Evolutionary conservation across 2,888 invertebrate species (phyloP).

Genomic region (Ormyrus labotus): DNA sequence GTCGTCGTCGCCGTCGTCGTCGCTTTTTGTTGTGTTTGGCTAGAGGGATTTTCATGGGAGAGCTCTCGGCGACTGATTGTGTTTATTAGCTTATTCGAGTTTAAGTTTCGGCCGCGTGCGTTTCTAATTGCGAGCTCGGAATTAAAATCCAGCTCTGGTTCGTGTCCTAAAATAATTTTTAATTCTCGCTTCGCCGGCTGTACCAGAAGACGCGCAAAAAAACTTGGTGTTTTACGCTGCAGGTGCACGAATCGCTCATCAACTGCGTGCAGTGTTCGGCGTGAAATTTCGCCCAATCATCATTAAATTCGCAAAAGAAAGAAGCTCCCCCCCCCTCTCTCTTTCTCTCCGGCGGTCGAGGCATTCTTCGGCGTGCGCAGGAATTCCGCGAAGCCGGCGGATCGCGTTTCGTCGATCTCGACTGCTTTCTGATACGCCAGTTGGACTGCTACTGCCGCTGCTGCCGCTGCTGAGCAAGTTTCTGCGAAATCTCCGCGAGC

Average conservation of each 20-base stretch:
- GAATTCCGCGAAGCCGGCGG: constrained; percentile 34
- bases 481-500: constrained; percentile 36
- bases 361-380: not conserved
- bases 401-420: constrained; percentile 46
- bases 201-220: no score
- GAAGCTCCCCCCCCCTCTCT: not conserved
- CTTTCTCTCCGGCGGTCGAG: not conserved
- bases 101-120: no score
- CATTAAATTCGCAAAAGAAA: constrained; percentile 25
- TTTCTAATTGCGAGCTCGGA: no score
- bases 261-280: not conserved
- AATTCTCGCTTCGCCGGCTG: no score
- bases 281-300: constrained; percentile 41
- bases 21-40: no score
- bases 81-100: no score
- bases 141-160: no score
- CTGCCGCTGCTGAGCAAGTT: constrained; percentile 24
- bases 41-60: no score
- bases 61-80: no score
- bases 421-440: constrained; percentile 17
- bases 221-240: not conserved
- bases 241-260: not conserved
- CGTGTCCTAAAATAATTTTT: no score
- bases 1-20: no score
- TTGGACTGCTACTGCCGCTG: not conserved